Evolutionary conservation across 2,113 vertebrate species (phyloP), one percentile per base, ranked within the genome.

Genomic region (Talpa occidentalis): DNA sequence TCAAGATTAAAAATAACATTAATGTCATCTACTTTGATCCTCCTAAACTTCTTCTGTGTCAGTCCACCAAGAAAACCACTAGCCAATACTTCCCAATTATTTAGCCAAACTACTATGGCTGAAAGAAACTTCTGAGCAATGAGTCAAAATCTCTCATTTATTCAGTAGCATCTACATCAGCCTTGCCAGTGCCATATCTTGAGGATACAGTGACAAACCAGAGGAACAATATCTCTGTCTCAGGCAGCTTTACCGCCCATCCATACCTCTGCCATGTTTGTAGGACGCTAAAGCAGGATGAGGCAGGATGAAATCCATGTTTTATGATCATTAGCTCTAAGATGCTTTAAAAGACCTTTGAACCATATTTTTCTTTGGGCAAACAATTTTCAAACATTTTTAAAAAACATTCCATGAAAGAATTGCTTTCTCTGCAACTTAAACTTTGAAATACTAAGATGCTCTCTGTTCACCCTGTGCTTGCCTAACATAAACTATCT

Each of bases 1-100:
- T 90, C 32, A 69, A 94, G 19, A 81, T 67, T 79, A 47, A 93
- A 94, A 52, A n/a, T 73, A 2, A 87, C 28, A 67, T 74, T 8
- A 42, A 92, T 15, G 1, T 67, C 19, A 81, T 74, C 62, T 91
- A 14, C 9, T 47, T 59, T 60, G 15, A 83, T 60, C 2, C 11
- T 56, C 32, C 37, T 56, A 81, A 81, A 77, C 73, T 88, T 80
- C 10, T 17, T 87, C 52, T 72, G 47, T 19, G 6, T 16, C 0
- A 30, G 2, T 12, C 44, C 28, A 88, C 10, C 30, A 59, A 86
- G 9, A 90, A 10, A 17, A 35, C 40, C 44, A 78, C 8, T 54
- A 49, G 69, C 16, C 77, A 64, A 21, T 49, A 24, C 44, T 52
- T 56, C 8, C 10, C 59, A 78, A 14, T 22, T 56, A 4, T 64